Percentiles rank a stretch among this genome's conserved stretches.
Evolutionary conservation across 2,888 invertebrate species (phyloP).

Genomic region (Metallyticus violacea): DNA sequence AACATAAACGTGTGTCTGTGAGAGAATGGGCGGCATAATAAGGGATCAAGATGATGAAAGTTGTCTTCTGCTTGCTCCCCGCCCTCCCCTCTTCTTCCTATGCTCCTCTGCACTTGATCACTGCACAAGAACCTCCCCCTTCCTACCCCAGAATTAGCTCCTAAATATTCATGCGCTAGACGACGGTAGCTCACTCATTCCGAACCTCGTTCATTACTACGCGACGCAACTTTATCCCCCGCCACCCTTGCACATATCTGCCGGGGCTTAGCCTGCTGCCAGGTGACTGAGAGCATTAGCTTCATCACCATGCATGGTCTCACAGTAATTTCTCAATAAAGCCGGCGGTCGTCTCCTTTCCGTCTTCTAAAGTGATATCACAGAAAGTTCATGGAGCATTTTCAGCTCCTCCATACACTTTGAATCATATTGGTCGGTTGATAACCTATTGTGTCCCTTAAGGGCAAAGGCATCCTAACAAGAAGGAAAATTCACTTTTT

Average conservation of each 20-base stretch:
- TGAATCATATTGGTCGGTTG: too few relatives aligned
- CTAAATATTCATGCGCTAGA: conserved; percentile 36
- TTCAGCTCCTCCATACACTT: too few relatives aligned
- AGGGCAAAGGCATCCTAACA: too few relatives aligned
- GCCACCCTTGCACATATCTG: neutral
- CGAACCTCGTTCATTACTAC: conserved; percentile 27
- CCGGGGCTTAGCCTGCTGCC: neutral
- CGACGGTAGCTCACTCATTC: neutral
- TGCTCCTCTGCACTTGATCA: conserved; percentile 22
- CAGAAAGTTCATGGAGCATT: too few relatives aligned
- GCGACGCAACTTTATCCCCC: conserved; percentile 4
- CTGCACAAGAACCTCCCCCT: neutral
- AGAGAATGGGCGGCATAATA: conserved; percentile 14
- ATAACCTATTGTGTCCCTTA: too few relatives aligned
- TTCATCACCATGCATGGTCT: neutral
- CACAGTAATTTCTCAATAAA: neutral
- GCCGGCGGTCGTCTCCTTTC: neutral
- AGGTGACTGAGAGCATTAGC: too few relatives aligned
- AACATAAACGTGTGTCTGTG: neutral
- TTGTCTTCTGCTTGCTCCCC: conserved; percentile 6
- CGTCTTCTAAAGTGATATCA: neutral
- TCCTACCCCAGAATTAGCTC: conserved; percentile 30
- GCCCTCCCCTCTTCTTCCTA: neutral
- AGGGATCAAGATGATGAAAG: conserved; percentile 35
- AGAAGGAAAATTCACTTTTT: too few relatives aligned